Evolutionary conservation across 2,888 invertebrate species (phyloP), one percentile per base, ranked within the genome.

Genomic region (Phyllotreta cruciferae): DNA sequence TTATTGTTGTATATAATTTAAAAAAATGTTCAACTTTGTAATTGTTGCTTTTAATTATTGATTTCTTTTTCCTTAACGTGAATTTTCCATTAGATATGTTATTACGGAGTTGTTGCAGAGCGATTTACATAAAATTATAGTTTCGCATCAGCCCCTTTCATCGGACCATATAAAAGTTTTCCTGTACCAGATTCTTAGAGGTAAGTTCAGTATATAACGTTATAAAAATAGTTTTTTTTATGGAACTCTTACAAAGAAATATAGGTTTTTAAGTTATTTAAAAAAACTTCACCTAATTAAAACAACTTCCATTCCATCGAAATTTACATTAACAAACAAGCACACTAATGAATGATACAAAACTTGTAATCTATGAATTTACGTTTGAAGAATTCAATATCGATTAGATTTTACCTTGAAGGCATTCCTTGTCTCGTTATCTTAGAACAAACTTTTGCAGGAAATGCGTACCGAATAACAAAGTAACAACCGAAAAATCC

Each of bases 101-200:
- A 95, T 99, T 84, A 99, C 98, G 73, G 99, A 99, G 86, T 88
- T 99, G 77, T 92, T 99, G 82, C 98, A 99, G 86, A 98, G 96
- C 83, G 99, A 99, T 88, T 89, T 99, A 77, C 99, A 99, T 87
- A 98, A 98, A 88, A 99, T 99, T 83, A 99, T 99, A 84, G 98
- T 99, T 77, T 98, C 98, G 75, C 97, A 98, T 72, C 99, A 99
- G 83, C 96, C 96, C 78, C 91, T 99, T 75, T 96, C 98, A 77
- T 90, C 97, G 73, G 99, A 99, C 86, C 99, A 99, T 88, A 97
- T 99, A 85, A 99, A 99, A 90, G 98, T 99, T 85, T 99, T 99
- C 89, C 93, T 99, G 78, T 99, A 99, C 85, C 99, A 99, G 87
- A 98, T 99, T 84, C 89, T 99, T 78, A 90, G 99, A 87, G 98